Base-by-base conservation (phyloP, 2,113 vertebrate genomes). In the Menidia beryllina region DNA sequence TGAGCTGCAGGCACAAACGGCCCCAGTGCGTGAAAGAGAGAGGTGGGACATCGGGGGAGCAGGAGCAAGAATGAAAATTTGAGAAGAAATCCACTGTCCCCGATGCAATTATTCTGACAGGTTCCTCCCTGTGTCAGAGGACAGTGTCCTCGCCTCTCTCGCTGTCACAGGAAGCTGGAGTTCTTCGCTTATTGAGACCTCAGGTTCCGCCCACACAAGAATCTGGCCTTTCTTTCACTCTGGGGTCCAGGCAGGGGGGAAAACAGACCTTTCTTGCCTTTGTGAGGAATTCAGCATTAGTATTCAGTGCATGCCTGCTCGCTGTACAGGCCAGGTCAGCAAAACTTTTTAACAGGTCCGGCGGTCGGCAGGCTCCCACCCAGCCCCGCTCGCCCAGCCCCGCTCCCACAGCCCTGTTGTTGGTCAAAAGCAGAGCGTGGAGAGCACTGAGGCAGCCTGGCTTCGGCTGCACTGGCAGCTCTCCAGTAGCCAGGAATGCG, bases 21-120 rank as follows among this genome's bases (percentile, higher is more conserved):
- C 58, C 76, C 88, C 90, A 90, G 91, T 91, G 88, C 86, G 87
- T 88, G 84, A 83, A 88, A 75, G 75, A 74, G 88, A 91, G 85
- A 91, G 86, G 79, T 87, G 85, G 77, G 87, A 88, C 87, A 88
- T 79, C 79, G 82, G 67, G 39, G 53, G 54, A 70, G 52, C 54
- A 79, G 78, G 69, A 86, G 81, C 74, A 69, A 62, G 85, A 77
- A 52, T 1, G 71, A 81, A 27, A 64, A 74, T 68, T 56, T 52
- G 41, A 74, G 69, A 77, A 71, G 78, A 8, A 20, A 60, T 6
- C 7, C 45, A 78, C 67, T 84, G 84, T 86, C 72, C 78, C 74
- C 50, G 56, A 57, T 47, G 81, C 73, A 70, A 75, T 81, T 85
- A 84, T 85, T 85, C 86, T 90, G 84, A 84, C 79, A 83, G 85